These are phyloP conservation scores for Amia ocellicauda DNA, from an alignment of 2,113 vertebrate species.

Conservation along the genomic window DNA sequence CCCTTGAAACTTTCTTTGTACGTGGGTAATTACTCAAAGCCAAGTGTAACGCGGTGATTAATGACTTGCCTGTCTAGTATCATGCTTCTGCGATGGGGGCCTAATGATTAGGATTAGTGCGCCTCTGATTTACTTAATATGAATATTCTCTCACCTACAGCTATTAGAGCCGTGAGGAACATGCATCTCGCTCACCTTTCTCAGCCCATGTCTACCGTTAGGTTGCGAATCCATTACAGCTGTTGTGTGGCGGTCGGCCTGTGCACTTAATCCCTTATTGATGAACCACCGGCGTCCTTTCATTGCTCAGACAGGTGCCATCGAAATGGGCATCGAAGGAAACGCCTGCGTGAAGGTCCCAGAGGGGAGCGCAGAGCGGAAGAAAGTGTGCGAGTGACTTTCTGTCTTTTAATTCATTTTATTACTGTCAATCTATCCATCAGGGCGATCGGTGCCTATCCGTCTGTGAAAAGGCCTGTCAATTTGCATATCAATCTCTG, in stretches of 20 bases:
- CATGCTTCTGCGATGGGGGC: constrained; percentile 9
- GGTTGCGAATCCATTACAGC: not conserved
- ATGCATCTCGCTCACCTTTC: too few species aligned
- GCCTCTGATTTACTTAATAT: constrained; percentile 13
- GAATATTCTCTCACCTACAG: constrained; percentile 16
- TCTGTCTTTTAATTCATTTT: too few species aligned
- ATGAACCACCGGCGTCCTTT: not conserved
- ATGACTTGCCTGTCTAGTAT: constrained; percentile 55
- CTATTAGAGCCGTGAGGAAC: not conserved
- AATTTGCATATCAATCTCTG: not conserved
- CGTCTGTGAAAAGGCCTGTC: not conserved
- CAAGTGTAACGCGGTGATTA: constrained; percentile 62
- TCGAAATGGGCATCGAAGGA: too few species aligned
- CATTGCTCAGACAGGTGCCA: too few species aligned
- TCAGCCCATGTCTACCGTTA: too few species aligned
- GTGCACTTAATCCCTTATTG: not conserved
- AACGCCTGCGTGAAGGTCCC: too few species aligned
- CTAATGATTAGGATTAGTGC: constrained; percentile 6
- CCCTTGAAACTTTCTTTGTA: constrained; percentile 44
- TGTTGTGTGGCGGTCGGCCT: too few species aligned
- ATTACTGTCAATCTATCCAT: not conserved
- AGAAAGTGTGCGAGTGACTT: too few species aligned
- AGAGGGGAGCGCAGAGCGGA: too few species aligned
- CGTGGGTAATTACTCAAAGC: constrained; percentile 60
- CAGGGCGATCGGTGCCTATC: not conserved